Percentiles rank a stretch among this genome's conserved stretches.
These are phyloP conservation scores for Dicentrarchus labrax DNA, from an alignment of 2,113 vertebrate genomes.

Conservation along the genomic window DNA sequence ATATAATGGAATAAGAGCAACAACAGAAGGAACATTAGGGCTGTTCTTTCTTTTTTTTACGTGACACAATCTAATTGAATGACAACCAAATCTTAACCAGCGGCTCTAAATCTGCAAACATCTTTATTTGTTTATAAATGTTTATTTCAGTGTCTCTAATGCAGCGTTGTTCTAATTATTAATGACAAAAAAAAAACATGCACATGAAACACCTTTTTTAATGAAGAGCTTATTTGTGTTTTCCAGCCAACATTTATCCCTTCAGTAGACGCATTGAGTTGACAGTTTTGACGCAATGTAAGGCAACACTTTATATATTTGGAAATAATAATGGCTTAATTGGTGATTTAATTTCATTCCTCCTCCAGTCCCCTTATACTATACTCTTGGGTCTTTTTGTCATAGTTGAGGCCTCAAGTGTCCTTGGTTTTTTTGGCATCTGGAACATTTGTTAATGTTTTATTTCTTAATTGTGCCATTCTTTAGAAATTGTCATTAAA, in stretches of 20 bases:
- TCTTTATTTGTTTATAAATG: not conserved
- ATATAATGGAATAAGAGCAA: not conserved
- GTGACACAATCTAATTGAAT: not conserved
- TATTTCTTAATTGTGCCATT: conserved; percentile 55
- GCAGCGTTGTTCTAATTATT: not conserved
- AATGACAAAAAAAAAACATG: not conserved
- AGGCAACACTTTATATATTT: conserved; percentile 10
- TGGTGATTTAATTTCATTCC: conserved; percentile 9
- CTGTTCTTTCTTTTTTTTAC: not conserved
- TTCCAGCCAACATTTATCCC: not conserved
- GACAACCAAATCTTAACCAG: not conserved
- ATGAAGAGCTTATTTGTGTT: conserved; percentile 18
- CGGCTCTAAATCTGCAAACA: not conserved
- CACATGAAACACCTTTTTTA: conserved; percentile 25
- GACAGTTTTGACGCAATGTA: not conserved
- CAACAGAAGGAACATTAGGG: not conserved
- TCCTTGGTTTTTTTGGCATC: conserved; percentile 37
- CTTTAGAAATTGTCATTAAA: conserved; percentile 45
- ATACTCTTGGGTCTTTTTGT: not conserved
- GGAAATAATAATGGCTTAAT: conserved; percentile 16
- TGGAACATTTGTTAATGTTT: conserved; percentile 14
- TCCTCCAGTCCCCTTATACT: not conserved
- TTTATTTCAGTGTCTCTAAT: conserved; percentile 12
- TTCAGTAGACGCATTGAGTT: conserved; percentile 7
- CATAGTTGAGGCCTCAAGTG: conserved; percentile 43